Conservation (phyloP, 2,888 invertebrate genomes). For the Steinernema hermaphroditum region DNA sequence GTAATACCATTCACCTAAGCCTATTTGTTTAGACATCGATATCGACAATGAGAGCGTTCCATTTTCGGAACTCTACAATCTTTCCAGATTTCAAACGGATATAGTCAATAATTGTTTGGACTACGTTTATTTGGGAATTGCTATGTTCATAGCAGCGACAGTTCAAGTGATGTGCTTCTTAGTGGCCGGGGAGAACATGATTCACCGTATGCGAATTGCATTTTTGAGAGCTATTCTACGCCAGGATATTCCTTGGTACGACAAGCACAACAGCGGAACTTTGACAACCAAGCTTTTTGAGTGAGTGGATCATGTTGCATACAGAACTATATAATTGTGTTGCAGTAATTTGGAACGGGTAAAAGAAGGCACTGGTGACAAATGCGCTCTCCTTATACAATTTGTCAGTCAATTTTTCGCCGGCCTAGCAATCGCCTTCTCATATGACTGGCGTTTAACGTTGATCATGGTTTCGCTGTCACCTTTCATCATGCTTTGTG, state of each 20-base stretch:
- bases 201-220: slow-evolving; percentile 67
- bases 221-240: slow-evolving; percentile 69
- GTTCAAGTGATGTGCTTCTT: slow-evolving; percentile 67
- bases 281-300: slow-evolving; percentile 70
- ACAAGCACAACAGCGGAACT: slow-evolving; percentile 69
- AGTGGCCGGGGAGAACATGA: slow-evolving; percentile 69
- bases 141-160: not conserved
- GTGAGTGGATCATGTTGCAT: slow-evolving; percentile 61
- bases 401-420: slow-evolving; percentile 48
- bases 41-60: not conserved
- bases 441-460: slow-evolving; percentile 64
- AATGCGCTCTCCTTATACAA: slow-evolving; percentile 63
- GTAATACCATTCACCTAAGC: not conserved
- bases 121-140: slow-evolving; percentile 38
- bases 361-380: slow-evolving; percentile 66
- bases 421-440: slow-evolving; percentile 65
- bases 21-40: not conserved
- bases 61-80: slow-evolving; percentile 31
- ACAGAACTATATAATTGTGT: not conserved
- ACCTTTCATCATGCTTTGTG: slow-evolving; percentile 53
- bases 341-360: slow-evolving; percentile 64
- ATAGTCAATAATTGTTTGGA: slow-evolving; percentile 31
- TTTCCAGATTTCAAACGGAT: slow-evolving; percentile 24
- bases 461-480: slow-evolving; percentile 66
- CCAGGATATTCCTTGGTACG: slow-evolving; percentile 69